Evolutionary conservation across 2,888 invertebrate species (phyloP), one percentile per base, ranked within the genome.

Genomic region (Elmis aenea): DNA sequence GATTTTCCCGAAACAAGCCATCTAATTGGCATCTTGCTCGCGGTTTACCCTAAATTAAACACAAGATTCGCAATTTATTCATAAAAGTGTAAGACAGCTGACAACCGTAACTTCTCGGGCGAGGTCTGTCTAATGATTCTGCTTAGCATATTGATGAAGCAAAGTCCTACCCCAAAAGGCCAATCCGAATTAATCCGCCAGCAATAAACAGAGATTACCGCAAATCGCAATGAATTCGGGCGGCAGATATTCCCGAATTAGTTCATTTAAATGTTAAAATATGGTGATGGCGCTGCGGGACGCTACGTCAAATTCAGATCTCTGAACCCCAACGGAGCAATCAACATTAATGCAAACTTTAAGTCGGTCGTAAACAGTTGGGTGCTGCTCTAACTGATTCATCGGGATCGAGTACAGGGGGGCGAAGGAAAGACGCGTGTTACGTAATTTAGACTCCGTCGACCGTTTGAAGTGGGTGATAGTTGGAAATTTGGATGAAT

Each of bases 221-320:
- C 38, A 44, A 39, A 44, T 44, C 33, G 46, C 48, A 45, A 41
- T 42, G 48, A 49, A 49, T 49, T 44, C 39, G 39, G 38, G 43
- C 39, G 46, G 42, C 42, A 46, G 46, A 49, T 46, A 49, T 49
- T 44, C 40, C 40, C 42, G 45, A 47, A 50, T 49, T 47, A 45
- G 45, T 47, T 43, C 43, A 45, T 47, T 47, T 47, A 42, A 49
- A 49, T 48, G 48, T 48, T 48, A 48, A 48, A 48, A 44, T 48
- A 48, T 48, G 48, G 44, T 48, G 48, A 48, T 48, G 33, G 43
- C 33, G 21, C 33, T 30, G 28, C 29, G 43, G 33, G 33, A 40
- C 34, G 35, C 28, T 28, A 25, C 28, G 42, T 38, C 42, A 38
- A 38, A 42, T 21, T 38, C 30, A 25, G 38, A 34, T 34, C 37